A percentile compares a stretch with the other conserved stretches of the same genome.
Evolutionary conservation across 2,797 vertebrate species (phyloP).

Genomic region (Dipus sagitta): DNA sequence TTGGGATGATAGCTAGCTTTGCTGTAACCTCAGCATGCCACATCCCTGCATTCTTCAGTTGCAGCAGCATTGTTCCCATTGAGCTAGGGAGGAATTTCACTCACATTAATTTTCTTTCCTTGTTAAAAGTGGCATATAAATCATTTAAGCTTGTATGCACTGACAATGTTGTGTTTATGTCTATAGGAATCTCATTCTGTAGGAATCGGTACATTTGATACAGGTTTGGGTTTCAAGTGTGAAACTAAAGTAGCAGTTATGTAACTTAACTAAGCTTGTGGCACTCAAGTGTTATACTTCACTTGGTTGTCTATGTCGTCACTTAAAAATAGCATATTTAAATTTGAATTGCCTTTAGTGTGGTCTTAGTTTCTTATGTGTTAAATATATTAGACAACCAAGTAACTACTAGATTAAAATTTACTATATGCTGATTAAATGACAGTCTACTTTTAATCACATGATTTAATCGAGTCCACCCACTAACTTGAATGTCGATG

Average conservation of each 20-base stretch:
- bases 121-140: not conserved
- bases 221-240: conserved; percentile 12
- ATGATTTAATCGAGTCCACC: not conserved
- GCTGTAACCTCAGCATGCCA: not conserved
- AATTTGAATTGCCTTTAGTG: not conserved
- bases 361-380: conserved; percentile 29
- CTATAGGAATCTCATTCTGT: conserved; percentile 6
- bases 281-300: conserved; percentile 28
- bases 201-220: conserved; percentile 48
- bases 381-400: not conserved
- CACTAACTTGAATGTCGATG: not conserved
- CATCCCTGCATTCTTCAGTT: conserved; percentile 1
- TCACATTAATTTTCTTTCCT: not conserved
- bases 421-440: not conserved
- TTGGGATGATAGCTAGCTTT: not conserved
- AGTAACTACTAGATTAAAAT: conserved; percentile 20
- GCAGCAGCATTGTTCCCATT: not conserved
- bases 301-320: conserved; percentile 38
- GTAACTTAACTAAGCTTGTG: conserved; percentile 42
- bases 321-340: conserved; percentile 21
- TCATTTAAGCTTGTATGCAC: not conserved
- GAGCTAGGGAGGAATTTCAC: not conserved
- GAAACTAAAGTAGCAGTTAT: conserved; percentile 36
- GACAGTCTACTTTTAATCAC: not conserved
- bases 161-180: conserved; percentile 35